Evolutionary conservation across 2,113 vertebrate genomes (phyloP).

Genomic region (Pygoscelis adeliae): DNA sequence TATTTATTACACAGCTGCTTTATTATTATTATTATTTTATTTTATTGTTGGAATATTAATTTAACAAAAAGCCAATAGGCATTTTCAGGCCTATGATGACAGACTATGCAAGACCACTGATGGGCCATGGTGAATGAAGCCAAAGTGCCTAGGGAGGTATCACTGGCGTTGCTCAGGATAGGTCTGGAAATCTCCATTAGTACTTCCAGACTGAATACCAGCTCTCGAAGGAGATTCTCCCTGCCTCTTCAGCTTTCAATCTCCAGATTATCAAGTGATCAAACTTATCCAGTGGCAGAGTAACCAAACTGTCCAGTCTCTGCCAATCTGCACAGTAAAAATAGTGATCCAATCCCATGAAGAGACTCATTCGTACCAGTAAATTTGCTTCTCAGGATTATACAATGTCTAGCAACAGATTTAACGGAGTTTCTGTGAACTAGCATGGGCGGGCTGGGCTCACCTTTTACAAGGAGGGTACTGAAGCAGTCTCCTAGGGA

Average conservation of each 20-base stretch:
- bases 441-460: not conserved
- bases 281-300: not conserved
- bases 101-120: not conserved
- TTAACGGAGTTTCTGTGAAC: not conserved
- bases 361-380: not conserved
- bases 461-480: not conserved
- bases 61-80: not conserved
- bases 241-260: not conserved
- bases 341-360: not conserved
- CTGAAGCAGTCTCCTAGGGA: not conserved
- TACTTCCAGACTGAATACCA: not conserved
- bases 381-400: not conserved
- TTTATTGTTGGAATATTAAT: not conserved
- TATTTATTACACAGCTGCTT: not conserved
- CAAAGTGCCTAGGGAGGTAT: not conserved
- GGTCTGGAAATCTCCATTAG: not conserved
- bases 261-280: not conserved
- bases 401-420: not conserved
- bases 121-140: not conserved
- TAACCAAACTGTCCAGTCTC: not conserved
- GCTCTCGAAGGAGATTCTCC: not conserved
- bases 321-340: not conserved
- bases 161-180: not conserved
- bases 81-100: not conserved
- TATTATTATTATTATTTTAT: no score